Percentiles rank a stretch among this genome's conserved stretches.
Evolutionary conservation across 1,140 invertebrate genomes (phyloP).

Genomic region (Homarus americanus): DNA sequence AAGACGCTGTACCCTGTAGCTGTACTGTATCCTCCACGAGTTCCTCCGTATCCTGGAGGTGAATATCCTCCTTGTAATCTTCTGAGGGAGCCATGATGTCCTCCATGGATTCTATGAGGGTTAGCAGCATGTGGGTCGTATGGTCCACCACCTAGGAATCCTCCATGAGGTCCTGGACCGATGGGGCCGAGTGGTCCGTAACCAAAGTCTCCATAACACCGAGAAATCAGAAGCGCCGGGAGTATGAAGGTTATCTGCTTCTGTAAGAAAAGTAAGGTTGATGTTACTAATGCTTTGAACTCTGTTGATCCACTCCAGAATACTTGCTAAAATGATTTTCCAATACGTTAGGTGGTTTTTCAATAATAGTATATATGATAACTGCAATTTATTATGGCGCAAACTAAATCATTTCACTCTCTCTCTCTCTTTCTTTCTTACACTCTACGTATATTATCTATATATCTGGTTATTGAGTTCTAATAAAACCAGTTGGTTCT

Average conservation of each 20-base stretch:
- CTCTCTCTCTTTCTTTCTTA: background rate
- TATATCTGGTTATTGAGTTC: no score
- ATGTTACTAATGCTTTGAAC: no score
- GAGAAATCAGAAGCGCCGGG: background rate
- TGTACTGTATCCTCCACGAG: background rate
- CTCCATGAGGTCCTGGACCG: background rate
- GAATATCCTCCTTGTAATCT: background rate
- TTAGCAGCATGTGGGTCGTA: no score
- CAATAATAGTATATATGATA: no score
- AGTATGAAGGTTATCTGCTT: background rate
- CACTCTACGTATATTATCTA: background rate
- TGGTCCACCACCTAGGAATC: no score
- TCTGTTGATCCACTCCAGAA: no score
- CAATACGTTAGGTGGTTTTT: no score
- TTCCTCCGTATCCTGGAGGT: background rate
- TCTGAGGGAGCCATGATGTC: background rate
- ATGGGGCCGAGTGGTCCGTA: background rate
- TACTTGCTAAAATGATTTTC: no score
- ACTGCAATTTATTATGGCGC: no score
- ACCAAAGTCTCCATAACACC: background rate
- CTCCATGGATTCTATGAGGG: background rate
- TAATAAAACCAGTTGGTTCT: background rate
- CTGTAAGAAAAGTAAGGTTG: background rate
- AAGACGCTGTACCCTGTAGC: background rate
- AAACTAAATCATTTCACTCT: no score